Base-by-base conservation (phyloP, 1,140 invertebrate genomes). In the Drosophila sechellia region DNA sequence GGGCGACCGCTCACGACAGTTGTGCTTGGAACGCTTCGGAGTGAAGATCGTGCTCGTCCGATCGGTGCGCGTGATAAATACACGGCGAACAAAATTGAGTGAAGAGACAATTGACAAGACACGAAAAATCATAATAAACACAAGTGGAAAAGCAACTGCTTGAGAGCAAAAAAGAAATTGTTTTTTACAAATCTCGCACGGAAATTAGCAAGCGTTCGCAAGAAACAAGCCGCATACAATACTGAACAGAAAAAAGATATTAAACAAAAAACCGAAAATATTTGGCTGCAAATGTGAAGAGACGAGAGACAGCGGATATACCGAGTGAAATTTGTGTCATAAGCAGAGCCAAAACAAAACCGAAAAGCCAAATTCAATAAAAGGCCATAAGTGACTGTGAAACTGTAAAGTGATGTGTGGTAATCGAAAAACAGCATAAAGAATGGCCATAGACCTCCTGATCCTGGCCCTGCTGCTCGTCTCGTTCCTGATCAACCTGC, bases 401-500 rank as follows among this genome's bases (percentile, higher is more conserved):
- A 87, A 87, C 83, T 87, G 75, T 86, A 68, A 83, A 83, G 81
- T 87, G 75, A 86, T 86, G 81, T 87, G 70, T 73, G 79, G 60
- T 27, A 60, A 48, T 48, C 57, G 45, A 63, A 34, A 63, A 71
- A 73, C 52, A 77, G 55, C 40, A 75, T 55, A 65, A 74, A 71
- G 55, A 79, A 92, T 92, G 91, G 91, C 91, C 72, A 92, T 92
- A 89, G 91, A 92, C 79, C 91, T 92, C 52, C 79, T 92, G 39
- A 92, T 92, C 68, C 73, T 92, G 66, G 83, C 79, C 70, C 75
- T 92, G 81, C 79, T 92, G 73, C 74, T 92, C 64, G 69, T 92
- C 73, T 92, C 91, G 60, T 92, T 92, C 64, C 74, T 86, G 65
- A 91, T 92, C 52, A 92, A 92, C 73, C 70, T 91, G 61, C 64